Conservation (phyloP, 2,113 vertebrate species). For the Stigmatopora argus region DNA sequence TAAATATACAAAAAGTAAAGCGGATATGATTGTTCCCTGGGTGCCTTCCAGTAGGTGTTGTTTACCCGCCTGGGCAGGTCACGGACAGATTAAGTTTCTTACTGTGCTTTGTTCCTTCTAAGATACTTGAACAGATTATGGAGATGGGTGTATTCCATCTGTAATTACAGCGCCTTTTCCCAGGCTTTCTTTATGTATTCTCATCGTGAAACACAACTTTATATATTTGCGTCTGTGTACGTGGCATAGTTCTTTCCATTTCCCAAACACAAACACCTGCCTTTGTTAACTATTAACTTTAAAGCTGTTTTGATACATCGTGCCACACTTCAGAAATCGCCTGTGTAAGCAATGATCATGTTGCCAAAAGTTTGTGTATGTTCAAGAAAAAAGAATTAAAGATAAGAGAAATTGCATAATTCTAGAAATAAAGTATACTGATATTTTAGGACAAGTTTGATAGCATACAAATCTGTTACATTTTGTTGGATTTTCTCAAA, state of each 20-base stretch:
- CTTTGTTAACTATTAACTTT: neutral
- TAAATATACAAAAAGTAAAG: constrained; percentile 4
- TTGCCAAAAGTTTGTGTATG: neutral
- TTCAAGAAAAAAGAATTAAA: neutral
- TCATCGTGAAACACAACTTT: constrained; percentile 4
- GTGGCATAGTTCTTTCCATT: neutral
- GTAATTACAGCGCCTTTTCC: constrained; percentile 43
- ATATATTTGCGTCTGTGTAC: neutral
- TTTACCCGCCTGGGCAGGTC: constrained; percentile 42
- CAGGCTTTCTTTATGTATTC: constrained; percentile 17
- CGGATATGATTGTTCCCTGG: constrained; percentile 5
- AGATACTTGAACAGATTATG: constrained; percentile 33
- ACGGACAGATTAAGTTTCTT: constrained; percentile 50
- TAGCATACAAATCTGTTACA: too few relatives aligned
- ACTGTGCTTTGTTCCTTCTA: constrained; percentile 37
- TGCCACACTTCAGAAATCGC: neutral
- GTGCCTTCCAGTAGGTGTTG: constrained; percentile 26
- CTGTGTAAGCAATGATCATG: neutral
- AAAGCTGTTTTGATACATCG: neutral
- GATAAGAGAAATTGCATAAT: too few relatives aligned
- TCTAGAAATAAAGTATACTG: too few relatives aligned
- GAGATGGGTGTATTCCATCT: constrained; percentile 32
- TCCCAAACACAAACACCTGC: neutral
- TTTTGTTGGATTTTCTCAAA: too few relatives aligned
- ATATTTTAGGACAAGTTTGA: too few relatives aligned